Evolutionary conservation across 1,140 invertebrate species (phyloP), one percentile per base, ranked within the genome.

Genomic region (Bicyclus anynana): DNA sequence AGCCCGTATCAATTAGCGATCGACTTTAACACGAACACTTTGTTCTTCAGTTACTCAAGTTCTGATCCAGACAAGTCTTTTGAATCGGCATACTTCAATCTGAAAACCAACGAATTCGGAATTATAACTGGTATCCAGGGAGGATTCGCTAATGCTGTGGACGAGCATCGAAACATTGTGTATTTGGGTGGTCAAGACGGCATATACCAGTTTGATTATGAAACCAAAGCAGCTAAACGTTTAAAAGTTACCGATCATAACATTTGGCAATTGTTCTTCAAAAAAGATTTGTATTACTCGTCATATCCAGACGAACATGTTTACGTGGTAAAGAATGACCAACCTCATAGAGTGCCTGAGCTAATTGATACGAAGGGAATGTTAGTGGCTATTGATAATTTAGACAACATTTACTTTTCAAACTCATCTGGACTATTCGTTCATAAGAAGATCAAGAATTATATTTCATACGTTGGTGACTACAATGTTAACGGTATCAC

Each of bases 241-340:
- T 17, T 74, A 17, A 7, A 56, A 4, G 16, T 51, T 4, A 72
- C 65, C 0, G 17, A 53, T n/a, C 27, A 65, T 23, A 75, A 61
- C 29, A 73, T 81, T 37, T 81, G 76, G 78, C 78, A 81, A 65
- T 46, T 81, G 50, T 79, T 79, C 27, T 77, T 57, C 33, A 81
- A 72, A 52, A 54, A 77, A 23, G 53, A 57, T 18, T 26, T 79
- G 7, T 81, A 81, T 51, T 81, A 69, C 26, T 66, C 67, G 0
- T 72, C 56, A 7, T 77, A 75, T 27, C 72, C 72, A 18, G 56
- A 67, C 16, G 72, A 81, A 56, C 29, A 61, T 20, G 70, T 61
- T 4, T 75, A 65, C 46, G 35, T 71, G 2, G 68, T 59, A 50
- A 69, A 69, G 55, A 27, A 69, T 16, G 53, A 65, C 0, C 7